Percentiles rank a stretch among this genome's conserved stretches.
These are phyloP conservation scores for Gymnosoma rotundatum DNA, from an alignment of 2,888 invertebrate genomes.

Conservation along the genomic window DNA sequence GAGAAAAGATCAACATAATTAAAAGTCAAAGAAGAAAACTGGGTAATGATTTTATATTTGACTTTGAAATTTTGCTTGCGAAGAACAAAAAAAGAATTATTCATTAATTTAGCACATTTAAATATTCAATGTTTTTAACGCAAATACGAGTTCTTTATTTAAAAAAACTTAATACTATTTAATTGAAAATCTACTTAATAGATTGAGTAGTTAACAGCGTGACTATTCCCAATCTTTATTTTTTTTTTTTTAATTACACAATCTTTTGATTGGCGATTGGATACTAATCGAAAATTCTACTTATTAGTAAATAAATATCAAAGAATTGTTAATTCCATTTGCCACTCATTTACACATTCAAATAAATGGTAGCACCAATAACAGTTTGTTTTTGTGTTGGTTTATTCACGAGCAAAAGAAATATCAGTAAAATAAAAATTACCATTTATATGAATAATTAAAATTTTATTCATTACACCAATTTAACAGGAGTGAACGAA, in stretches of 20 bases:
- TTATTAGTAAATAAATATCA: conserved; percentile 7
- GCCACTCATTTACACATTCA: background rate
- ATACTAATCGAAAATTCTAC: background rate
- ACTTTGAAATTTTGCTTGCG: too few species aligned
- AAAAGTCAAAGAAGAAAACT: too few species aligned
- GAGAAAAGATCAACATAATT: too few species aligned
- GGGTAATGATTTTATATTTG: too few species aligned
- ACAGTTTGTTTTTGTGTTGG: conserved; percentile 15
- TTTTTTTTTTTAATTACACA: background rate
- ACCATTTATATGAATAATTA: conserved; percentile 54
- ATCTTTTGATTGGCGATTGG: background rate
- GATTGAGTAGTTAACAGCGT: background rate
- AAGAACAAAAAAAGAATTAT: too few species aligned
- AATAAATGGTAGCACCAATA: background rate
- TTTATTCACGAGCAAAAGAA: conserved; percentile 23
- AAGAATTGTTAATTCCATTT: background rate
- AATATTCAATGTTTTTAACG: too few species aligned
- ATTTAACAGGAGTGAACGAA: background rate
- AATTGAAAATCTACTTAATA: background rate
- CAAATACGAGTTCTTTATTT: too few species aligned
- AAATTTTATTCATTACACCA: conserved; percentile 42
- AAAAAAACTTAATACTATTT: too few species aligned
- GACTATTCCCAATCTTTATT: too few species aligned
- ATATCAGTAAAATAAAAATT: conserved; percentile 15
- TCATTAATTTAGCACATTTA: too few species aligned